Evolutionary conservation across 1,140 invertebrate genomes (phyloP), one percentile per base, ranked within the genome.

Genomic region (Schlechtendalia chinensis): DNA sequence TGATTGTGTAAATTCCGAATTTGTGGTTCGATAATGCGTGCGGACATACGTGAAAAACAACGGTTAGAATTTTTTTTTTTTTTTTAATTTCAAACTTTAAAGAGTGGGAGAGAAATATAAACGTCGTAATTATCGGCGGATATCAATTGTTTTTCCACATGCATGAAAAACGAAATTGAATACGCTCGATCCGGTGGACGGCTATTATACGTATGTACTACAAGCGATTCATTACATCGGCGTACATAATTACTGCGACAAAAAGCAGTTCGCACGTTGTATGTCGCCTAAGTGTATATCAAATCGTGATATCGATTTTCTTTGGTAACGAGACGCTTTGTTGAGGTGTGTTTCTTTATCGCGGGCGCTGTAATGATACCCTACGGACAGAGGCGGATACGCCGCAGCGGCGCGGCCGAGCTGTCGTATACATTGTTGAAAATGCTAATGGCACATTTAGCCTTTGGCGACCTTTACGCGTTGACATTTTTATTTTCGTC

Each of bases 351-450:
- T 74, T 74, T 74, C 29, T 74, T 74, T 74, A 56, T 56, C 71
- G 71, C 50, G 0, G 1, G 2, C 27, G 19, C 17, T 17, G n/a
- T 53, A 2, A 39, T 32, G 45, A 5, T 19, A n/a, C 17, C 14
- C 16, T 65, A n/a, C 11, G 29, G 14, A 61, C 27, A 5, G 24
- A 54, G 59, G 1, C 17, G 16, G 12, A 12, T 10, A n/a, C 5
- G n/a, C 2, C 24, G 29, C 58, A 27, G 61, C 17, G 32, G 29
- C 29, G 19, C 14, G 32, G 29, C 17, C 29, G 61, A 39, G 19
- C 69, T 71, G 69, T 71, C 69, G 69, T 39, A 77, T 24, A 77
- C n/a, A 74, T 74, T 74, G 53, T 77, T 77, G 29, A 59, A 77
- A 77, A 59, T 59, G 32, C 74, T 77, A 77, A 77, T 77, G 54